Percentiles rank a stretch among this genome's conserved stretches.
Conservation (phyloP, 2,888 invertebrate genomes). For the Athrips mouffetella region DNA sequence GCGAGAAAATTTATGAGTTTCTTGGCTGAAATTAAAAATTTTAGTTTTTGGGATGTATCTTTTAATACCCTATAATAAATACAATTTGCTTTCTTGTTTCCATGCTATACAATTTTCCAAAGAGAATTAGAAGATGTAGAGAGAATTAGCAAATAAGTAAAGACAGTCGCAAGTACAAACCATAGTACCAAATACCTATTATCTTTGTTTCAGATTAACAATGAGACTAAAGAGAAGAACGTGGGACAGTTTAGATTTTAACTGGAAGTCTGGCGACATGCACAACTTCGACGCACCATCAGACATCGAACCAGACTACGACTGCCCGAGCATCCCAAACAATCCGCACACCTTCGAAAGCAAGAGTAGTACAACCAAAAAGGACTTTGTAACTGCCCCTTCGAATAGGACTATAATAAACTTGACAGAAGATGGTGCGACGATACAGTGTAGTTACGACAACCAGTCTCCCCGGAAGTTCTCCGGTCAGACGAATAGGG, state of each 20-base stretch:
- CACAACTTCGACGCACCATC: slow-evolving; percentile 73
- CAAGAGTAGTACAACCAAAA: slow-evolving; percentile 48
- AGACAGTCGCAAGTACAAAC: no score
- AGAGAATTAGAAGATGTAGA: no score
- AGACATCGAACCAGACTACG: slow-evolving; percentile 71
- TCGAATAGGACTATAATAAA: slow-evolving; percentile 86
- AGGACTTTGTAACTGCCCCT: slow-evolving; percentile 57
- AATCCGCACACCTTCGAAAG: slow-evolving; percentile 67
- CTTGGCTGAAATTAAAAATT: no score
- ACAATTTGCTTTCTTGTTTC: no score
- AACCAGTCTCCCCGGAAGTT: slow-evolving; percentile 64
- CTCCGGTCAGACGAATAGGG: slow-evolving; percentile 48
- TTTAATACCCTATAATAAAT: no score
- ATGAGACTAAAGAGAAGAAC: slow-evolving; percentile 71
- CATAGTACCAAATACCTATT: no score
- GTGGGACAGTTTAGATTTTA: slow-evolving; percentile 80
- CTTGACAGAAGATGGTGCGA: slow-evolving; percentile 84
- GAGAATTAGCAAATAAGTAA: no score
- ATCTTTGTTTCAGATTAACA: slow-evolving; percentile 54
- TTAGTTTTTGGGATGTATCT: no score
- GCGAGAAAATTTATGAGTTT: no score
- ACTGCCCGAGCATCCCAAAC: slow-evolving; percentile 70
- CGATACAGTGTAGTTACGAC: slow-evolving; percentile 81
- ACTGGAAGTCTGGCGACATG: slow-evolving; percentile 72
- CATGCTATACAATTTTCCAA: no score